These are phyloP conservation scores for Polyommatus icarus DNA, from an alignment of 2,888 invertebrate genomes.

Conservation along the genomic window DNA sequence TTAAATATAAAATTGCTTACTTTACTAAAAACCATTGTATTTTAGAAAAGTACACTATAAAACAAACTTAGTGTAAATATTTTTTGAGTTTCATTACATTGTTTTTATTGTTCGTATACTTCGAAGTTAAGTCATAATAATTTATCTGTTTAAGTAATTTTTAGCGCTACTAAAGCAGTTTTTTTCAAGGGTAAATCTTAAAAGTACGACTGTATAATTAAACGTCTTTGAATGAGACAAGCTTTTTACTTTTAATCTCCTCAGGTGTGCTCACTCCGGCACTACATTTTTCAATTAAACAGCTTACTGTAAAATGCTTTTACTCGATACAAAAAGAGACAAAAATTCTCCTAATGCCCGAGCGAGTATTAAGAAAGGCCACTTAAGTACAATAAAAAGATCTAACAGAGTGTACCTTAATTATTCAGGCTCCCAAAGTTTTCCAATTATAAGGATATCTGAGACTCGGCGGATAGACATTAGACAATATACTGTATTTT, in stretches of 20 bases:
- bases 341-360: conserved; percentile 6
- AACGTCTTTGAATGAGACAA: conserved; percentile 10
- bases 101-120: neutral
- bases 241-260: conserved; percentile 5
- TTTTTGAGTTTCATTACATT: no score
- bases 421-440: conserved; percentile 23
- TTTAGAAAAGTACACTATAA: neutral
- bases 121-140: neutral
- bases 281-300: conserved; percentile 19
- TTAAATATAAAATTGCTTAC: neutral
- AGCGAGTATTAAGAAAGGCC: conserved; percentile 4
- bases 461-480: conserved; percentile 34
- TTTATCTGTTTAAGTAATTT: neutral
- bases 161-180: neutral
- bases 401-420: conserved; percentile 21
- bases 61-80: no score
- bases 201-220: conserved; percentile 9
- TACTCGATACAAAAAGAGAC: conserved; percentile 7
- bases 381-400: conserved; percentile 5
- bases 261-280: conserved; percentile 9
- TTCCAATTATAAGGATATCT: conserved; percentile 39
- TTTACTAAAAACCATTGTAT: neutral
- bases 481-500: conserved; percentile 35
- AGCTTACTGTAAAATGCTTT: conserved; percentile 3
- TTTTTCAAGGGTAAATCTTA: neutral